These are phyloP conservation scores for Brachionus paranguensis DNA, from an alignment of 1,140 invertebrate genomes.

Conservation along the genomic window DNA sequence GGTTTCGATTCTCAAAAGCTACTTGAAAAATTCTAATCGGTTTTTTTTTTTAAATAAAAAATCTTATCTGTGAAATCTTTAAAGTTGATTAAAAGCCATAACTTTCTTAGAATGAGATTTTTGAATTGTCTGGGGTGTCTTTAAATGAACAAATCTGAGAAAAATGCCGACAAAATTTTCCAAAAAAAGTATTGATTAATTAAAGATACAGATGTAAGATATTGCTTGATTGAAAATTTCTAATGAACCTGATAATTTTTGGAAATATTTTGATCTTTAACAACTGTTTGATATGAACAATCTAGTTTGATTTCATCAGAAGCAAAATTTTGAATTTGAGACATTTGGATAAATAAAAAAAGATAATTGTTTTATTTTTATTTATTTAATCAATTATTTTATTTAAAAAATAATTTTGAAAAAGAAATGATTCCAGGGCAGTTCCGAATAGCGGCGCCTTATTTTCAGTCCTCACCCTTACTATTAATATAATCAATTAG, in stretches of 20 bases:
- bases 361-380: not conserved
- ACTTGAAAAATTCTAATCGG: not conserved
- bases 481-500: too few relatives aligned
- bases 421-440: too few relatives aligned
- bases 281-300: constrained; percentile 4
- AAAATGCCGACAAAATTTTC: not conserved
- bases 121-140: not conserved
- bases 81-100: constrained; percentile 4
- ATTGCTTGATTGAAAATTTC: constrained; percentile 21
- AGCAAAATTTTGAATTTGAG: not conserved
- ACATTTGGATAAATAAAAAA: not conserved
- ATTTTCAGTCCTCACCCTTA: too few relatives aligned
- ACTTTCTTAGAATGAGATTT: not conserved
- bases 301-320: not conserved
- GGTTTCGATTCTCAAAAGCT: not conserved
- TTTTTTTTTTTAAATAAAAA: not conserved
- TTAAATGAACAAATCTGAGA: not conserved
- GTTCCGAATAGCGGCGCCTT: too few relatives aligned
- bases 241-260: constrained; percentile 38
- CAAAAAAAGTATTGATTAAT: not conserved
- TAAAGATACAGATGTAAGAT: constrained; percentile 1
- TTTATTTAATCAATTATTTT: too few relatives aligned
- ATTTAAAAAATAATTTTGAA: too few relatives aligned
- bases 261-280: not conserved
- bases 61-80: not conserved